A percentile compares a stretch with the other conserved stretches of the same genome.
Evolutionary conservation across 2,113 vertebrate genomes (phyloP).

Genomic region (Callithrix jacchus): DNA sequence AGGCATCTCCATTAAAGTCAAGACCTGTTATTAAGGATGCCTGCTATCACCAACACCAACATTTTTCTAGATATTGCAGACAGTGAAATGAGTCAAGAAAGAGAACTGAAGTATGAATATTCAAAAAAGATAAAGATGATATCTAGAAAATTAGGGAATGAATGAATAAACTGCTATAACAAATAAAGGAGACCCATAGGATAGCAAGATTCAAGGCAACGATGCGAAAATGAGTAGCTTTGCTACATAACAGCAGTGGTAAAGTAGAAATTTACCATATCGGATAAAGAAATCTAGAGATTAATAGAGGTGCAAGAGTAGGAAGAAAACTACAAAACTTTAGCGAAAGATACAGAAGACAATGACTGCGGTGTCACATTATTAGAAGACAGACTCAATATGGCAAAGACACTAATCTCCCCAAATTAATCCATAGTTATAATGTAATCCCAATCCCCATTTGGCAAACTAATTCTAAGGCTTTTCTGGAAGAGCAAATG

Average conservation of each 20-base stretch:
- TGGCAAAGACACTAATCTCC: background rate
- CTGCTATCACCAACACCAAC: background rate
- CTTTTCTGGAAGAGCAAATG: background rate
- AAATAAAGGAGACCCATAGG: background rate
- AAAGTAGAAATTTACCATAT: background rate
- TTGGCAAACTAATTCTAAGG: background rate
- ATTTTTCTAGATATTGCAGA: background rate
- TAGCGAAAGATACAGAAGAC: background rate
- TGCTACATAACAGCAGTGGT: background rate
- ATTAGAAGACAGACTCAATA: background rate
- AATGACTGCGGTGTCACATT: background rate
- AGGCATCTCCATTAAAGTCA: background rate
- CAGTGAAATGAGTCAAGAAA: background rate
- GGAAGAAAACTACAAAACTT: background rate
- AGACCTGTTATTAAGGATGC: background rate
- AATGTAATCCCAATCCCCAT: background rate
- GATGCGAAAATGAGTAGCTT: background rate
- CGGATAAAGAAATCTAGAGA: background rate
- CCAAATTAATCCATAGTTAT: background rate
- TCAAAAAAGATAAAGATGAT: background rate
- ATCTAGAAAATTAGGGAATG: background rate
- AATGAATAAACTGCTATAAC: background rate
- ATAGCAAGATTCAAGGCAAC: background rate
- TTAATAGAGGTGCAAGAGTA: background rate
- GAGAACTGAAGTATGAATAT: background rate